Evolutionary conservation across 2,888 invertebrate genomes (phyloP), one percentile per base, ranked within the genome.

Genomic region (Frankliniella intonsa): DNA sequence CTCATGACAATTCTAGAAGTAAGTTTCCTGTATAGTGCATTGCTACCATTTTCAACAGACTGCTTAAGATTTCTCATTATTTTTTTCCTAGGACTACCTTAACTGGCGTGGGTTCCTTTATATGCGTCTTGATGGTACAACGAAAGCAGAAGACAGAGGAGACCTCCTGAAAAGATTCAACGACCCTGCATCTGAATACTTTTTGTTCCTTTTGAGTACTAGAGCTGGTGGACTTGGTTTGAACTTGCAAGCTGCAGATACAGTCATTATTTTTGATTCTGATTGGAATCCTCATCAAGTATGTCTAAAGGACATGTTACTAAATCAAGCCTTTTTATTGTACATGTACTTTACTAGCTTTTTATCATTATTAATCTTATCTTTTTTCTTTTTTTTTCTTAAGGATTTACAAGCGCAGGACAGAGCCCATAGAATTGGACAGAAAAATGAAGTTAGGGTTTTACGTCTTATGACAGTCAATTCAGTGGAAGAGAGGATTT

Each of bases 261-360:
- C 92, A n/a, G 92, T 92, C 80, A 88, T 92, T 84, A 92, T 92
- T 84, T 92, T 91, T 86, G 92, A 92, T 85, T 91, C 91, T 3
- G 92, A 92, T 85, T 92, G 92, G 92, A 92, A 92, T 87, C 92
- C 92, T 27, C 92, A 92, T 86, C 92, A 92, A 88, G 90, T 89
- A 83, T 19, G 62, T n/a, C 1, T 9, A 80, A 83, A n/a, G 25
- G n/a, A 14, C 17, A 82, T 17, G n/a, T n/a, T 9, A 49, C 22
- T 80, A 8, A n/a, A 38, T n/a, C 22, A n/a, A n/a, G 8, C 12
- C 17, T n/a, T n/a, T 12, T 79, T 14, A 3, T n/a, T 79, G 3
- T 9, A 12, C 79, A 17, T 2, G 27, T 7, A n/a, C n/a, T 7
- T 19, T 80, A n/a, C n/a, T 22, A 22, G 17, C 12, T n/a, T 50